A percentile compares a stretch with the other conserved stretches of the same genome.
Conservation (phyloP, 23 tunicate species). For the Pegea sp. region DNA sequence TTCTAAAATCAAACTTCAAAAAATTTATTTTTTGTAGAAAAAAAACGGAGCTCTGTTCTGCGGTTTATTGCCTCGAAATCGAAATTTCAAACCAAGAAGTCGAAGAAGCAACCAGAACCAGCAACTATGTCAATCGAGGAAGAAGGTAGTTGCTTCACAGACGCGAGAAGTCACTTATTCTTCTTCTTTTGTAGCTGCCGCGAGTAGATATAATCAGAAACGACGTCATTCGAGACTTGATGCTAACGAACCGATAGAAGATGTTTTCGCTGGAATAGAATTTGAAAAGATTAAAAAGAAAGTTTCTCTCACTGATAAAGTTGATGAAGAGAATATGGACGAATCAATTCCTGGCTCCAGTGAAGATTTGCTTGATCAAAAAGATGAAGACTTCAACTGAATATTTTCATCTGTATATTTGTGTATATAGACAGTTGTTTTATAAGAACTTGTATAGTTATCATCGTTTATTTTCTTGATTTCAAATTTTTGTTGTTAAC, state of each 20-base stretch:
- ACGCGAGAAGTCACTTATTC: neutral
- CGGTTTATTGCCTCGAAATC: neutral
- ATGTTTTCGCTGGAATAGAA: constrained; percentile 52
- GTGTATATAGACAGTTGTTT: too few relatives aligned
- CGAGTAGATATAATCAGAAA: neutral
- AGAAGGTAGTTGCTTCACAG: neutral
- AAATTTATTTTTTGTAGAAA: neutral
- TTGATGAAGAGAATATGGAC: too few relatives aligned
- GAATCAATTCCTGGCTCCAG: too few relatives aligned
- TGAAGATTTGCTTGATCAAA: too few relatives aligned
- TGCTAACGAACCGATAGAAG: constrained; percentile 86
- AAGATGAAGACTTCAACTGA: too few relatives aligned
- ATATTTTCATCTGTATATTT: too few relatives aligned
- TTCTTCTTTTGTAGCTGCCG: neutral
- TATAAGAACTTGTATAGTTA: too few relatives aligned
- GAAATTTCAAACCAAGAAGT: neutral
- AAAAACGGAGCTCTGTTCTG: neutral
- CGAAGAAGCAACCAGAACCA: neutral
- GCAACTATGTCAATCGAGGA: neutral
- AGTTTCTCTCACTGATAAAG: too few relatives aligned
- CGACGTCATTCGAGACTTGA: constrained; percentile 60
- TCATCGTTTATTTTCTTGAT: too few relatives aligned
- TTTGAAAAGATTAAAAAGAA: constrained; percentile 41
- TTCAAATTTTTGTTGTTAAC: too few relatives aligned
- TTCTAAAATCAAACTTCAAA: too few relatives aligned